A percentile compares a stretch with the other conserved stretches of the same genome.
phyloP scores from a whole-genome alignment of 2,113 vertebrate species.

The Isichthys henryi region DNA sequence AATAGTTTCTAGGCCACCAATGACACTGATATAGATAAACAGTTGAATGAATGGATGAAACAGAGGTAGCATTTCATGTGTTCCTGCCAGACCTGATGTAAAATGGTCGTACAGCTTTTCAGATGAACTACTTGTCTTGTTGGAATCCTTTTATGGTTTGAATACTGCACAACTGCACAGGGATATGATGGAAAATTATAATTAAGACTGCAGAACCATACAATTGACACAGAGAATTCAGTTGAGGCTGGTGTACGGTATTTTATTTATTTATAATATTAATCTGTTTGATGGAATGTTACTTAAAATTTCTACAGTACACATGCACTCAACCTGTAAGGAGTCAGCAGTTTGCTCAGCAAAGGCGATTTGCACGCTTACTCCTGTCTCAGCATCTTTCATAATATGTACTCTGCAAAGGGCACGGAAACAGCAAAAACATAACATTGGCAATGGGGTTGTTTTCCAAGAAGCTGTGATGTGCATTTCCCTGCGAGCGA shows the following conservation, averaged over 20 bases:
- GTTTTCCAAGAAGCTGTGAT: background rate
- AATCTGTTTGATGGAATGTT: background rate
- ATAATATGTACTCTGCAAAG: background rate
- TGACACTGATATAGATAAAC: background rate
- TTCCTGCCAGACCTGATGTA: background rate
- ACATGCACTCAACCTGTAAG: background rate
- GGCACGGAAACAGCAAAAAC: background rate
- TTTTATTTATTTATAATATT: background rate
- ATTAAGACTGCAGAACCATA: background rate
- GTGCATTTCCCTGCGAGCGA: background rate
- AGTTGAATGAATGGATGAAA: background rate
- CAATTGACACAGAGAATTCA: background rate
- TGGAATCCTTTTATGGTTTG: background rate
- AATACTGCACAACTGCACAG: background rate
- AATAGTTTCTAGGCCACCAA: background rate
- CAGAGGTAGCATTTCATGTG: background rate
- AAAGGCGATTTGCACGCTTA: background rate
- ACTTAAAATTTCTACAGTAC: background rate
- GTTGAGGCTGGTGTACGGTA: background rate
- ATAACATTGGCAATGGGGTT: background rate
- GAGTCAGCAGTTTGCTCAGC: background rate
- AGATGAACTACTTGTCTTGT: background rate
- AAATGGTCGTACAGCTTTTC: background rate
- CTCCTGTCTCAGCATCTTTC: background rate
- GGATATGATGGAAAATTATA: background rate